Evolutionary conservation across 2,113 vertebrate genomes (phyloP).

Genomic region (Oxyura jamaicensis): DNA sequence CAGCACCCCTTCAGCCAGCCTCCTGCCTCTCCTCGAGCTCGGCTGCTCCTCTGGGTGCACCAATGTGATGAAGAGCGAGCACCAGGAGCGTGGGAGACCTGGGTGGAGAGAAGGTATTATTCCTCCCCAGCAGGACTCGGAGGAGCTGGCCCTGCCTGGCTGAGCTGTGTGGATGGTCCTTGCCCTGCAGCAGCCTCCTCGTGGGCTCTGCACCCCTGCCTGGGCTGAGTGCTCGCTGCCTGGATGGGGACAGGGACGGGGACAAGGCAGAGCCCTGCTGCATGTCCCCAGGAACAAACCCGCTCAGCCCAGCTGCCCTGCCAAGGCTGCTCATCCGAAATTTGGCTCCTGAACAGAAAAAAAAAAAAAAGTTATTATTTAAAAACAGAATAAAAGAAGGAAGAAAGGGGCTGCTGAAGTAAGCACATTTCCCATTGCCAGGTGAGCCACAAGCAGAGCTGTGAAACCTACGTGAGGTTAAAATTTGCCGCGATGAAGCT

Average conservation of each 20-base stretch:
- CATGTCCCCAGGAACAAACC: background rate
- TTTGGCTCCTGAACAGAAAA: background rate
- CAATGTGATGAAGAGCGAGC: background rate
- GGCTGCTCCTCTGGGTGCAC: accelerated
- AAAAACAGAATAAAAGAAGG: background rate
- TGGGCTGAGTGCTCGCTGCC: background rate
- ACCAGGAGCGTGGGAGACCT: accelerated
- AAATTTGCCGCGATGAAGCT: background rate
- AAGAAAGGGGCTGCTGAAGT: background rate
- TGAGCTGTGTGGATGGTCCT: background rate
- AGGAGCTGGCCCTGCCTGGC: too few relatives aligned
- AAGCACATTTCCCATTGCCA: background rate
- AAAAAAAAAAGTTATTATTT: background rate
- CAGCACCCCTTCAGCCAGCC: background rate
- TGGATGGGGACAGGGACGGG: too few relatives aligned
- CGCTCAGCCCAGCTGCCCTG: background rate
- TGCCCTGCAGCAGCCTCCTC: background rate
- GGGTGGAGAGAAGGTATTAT: background rate
- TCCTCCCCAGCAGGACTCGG: background rate
- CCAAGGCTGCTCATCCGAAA: background rate
- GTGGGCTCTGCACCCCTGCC: accelerated
- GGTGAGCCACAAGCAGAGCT: background rate
- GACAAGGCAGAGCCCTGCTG: background rate
- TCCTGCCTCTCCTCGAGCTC: background rate
- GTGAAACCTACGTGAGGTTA: background rate